These are phyloP conservation scores for Leptura quadrifasciata DNA, from an alignment of 2,888 invertebrate species.

Conservation along the genomic window DNA sequence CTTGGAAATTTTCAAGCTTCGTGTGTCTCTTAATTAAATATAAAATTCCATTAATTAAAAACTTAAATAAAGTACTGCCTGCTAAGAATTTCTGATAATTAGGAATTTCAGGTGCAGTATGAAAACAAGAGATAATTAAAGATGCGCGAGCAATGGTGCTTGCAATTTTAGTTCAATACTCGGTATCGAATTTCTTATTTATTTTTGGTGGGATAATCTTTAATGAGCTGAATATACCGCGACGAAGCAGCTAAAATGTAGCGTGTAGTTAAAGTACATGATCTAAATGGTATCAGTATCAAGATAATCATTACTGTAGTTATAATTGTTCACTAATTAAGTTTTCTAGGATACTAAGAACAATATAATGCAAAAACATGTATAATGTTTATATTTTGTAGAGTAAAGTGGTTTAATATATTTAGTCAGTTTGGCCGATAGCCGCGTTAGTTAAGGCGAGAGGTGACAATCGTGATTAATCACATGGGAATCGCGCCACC, in stretches of 20 bases:
- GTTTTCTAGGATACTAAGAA: too few relatives aligned
- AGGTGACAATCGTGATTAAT: too few relatives aligned
- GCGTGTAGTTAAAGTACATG: not conserved
- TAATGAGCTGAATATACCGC: not conserved
- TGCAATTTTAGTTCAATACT: not conserved
- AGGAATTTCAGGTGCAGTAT: not conserved
- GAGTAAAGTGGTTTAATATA: too few relatives aligned
- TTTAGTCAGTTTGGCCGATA: too few relatives aligned
- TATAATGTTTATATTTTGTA: too few relatives aligned
- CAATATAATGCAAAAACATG: too few relatives aligned
- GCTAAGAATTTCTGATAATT: constrained; percentile 12
- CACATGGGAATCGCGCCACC: too few relatives aligned
- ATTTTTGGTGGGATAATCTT: not conserved
- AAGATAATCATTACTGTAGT: too few relatives aligned
- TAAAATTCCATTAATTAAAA: not conserved
- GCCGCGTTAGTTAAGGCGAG: too few relatives aligned
- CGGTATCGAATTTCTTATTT: not conserved
- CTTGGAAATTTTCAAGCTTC: not conserved
- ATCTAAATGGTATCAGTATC: too few relatives aligned
- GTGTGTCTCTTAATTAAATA: not conserved
- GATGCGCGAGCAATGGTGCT: not conserved
- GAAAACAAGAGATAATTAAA: not conserved
- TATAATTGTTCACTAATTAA: too few relatives aligned
- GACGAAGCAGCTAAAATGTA: not conserved
- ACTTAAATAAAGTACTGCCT: not conserved